Conservation (phyloP, 1,140 invertebrate genomes). For the Penaeus indicus region DNA sequence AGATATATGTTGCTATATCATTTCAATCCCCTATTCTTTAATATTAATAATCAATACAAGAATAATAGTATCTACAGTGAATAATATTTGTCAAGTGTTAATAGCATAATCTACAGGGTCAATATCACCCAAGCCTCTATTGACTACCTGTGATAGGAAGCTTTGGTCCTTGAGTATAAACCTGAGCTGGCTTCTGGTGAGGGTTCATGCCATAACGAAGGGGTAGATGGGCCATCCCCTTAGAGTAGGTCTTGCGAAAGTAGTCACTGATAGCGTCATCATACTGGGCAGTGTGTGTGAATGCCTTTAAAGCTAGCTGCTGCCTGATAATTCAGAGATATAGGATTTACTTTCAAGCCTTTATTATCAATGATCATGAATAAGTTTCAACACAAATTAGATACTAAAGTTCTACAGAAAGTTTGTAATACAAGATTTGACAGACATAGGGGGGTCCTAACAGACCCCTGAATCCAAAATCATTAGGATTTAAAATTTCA, state of each 20-base stretch:
- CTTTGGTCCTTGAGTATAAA: conserved; percentile 85
- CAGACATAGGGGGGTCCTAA: too few species aligned
- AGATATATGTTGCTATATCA: background rate
- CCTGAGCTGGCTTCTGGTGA: conserved; percentile 95
- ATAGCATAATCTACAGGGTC: too few species aligned
- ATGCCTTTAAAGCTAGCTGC: conserved; percentile 88
- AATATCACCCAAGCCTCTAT: too few species aligned
- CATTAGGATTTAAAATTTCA: background rate
- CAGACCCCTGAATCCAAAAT: too few species aligned
- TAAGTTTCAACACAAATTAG: background rate
- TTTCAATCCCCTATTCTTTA: too few species aligned
- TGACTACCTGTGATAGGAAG: conserved; percentile 83
- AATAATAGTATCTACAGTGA: too few species aligned
- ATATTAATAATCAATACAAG: too few species aligned
- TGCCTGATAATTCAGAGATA: conserved; percentile 73
- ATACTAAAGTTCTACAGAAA: background rate
- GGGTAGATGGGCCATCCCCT: conserved; percentile 83
- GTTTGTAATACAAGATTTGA: background rate
- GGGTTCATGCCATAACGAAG: conserved; percentile 98
- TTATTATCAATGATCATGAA: background rate
- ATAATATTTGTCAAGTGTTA: too few species aligned
- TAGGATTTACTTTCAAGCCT: conserved; percentile 1
- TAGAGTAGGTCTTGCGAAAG: conserved; percentile 90
- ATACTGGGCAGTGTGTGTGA: conserved; percentile 95
- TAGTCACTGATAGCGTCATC: conserved; percentile 96